Base-by-base conservation (phyloP, 2,797 vertebrate genomes). In the Tauraco hartlaubi region DNA sequence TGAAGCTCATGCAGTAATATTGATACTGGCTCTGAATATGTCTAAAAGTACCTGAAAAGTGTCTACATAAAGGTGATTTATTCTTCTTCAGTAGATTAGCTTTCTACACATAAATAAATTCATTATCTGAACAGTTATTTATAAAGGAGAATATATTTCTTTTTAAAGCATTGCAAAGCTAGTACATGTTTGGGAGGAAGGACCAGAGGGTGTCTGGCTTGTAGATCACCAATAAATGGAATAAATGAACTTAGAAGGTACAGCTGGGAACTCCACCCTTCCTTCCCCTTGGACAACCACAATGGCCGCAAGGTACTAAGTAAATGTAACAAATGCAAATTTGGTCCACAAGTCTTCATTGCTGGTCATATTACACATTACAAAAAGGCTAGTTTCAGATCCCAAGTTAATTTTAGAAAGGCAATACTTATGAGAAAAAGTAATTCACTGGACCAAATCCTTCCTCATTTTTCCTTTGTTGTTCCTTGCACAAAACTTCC, bases 251-350 rank as follows among this genome's bases (percentile, higher is more conserved):
- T 0, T 33, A 37, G 67, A 88, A 17, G 12, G 5, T 91, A 73
- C 55, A 94, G 44, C 73, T 92, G 85, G 58, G 79, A 94, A 76
- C 90, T 92, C 80, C 17, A 76, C 21, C 22, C 26, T 89, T 76
- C 31, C 66, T 84, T 86, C 41, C 58, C 48, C 58, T 81, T 94
- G 54, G 64, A 35, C 79, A 91, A 23, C 23, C 25, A 43, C 56
- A 68, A 5, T 66, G 69, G 85, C 59, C 81, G 29, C 33, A 33
- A 48, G 16, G 9, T 81, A 76, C 79, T 76, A 84, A 73, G 48
- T 74, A 84, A 88, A 84, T 67, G 48, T 86, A 91, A 56, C 58
- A 68, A 94, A 88, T 83, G 73, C 82, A 88, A 75, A 72, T 94
- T 88, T 83, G 58, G 35, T 59, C 58, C 59, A 90, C 82, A 88